These are phyloP conservation scores for Silurus asotus DNA, from an alignment of 2,113 vertebrate genomes.

Conservation along the genomic window DNA sequence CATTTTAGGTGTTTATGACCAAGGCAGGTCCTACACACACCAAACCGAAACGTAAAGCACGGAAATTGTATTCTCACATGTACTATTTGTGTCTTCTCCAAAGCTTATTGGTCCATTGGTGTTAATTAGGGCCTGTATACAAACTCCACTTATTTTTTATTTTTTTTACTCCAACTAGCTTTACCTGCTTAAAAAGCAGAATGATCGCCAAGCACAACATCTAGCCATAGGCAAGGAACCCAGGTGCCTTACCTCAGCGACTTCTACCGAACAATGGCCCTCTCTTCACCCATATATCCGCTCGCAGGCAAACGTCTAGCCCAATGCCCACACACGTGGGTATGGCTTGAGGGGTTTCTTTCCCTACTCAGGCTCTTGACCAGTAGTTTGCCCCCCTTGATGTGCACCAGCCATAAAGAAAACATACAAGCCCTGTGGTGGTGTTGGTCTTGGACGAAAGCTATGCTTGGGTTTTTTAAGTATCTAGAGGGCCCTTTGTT, in stretches of 20 bases:
- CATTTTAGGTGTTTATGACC: constrained; percentile 9
- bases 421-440: constrained; percentile 55
- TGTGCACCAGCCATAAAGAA: constrained; percentile 46
- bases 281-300: constrained; percentile 45
- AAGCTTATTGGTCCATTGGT: neutral
- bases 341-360: constrained; percentile 42
- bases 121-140: neutral
- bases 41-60: neutral
- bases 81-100: neutral
- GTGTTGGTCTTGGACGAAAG: constrained; percentile 64
- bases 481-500: constrained; percentile 31
- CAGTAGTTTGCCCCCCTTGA: constrained; percentile 49
- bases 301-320: neutral
- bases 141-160: neutral
- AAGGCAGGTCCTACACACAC: neutral
- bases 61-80: neutral
- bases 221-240: constrained; percentile 45
- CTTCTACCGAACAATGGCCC: constrained; percentile 61
- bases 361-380: constrained; percentile 53
- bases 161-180: constrained; percentile 42
- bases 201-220: constrained; percentile 61
- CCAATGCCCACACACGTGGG: neutral
- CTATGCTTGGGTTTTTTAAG: constrained; percentile 58
- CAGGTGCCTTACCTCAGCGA: constrained; percentile 53
- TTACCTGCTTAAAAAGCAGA: constrained; percentile 37